These are phyloP conservation scores for Lasioglossum oenotherae DNA, from an alignment of 2,888 invertebrate genomes.

Conservation along the genomic window DNA sequence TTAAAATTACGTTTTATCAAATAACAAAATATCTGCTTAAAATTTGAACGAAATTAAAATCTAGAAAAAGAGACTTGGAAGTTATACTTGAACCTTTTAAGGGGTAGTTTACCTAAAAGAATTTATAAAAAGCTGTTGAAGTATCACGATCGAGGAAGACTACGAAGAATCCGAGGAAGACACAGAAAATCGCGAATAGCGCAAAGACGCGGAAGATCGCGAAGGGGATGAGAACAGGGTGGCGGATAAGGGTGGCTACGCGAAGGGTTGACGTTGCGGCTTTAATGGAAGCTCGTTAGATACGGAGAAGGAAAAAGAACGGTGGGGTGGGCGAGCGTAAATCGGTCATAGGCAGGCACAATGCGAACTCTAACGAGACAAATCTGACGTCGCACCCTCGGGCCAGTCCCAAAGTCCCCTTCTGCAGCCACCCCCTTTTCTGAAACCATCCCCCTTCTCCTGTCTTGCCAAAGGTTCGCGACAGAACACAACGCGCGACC, in stretches of 20 bases:
- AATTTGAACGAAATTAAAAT: neutral
- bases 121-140: neutral
- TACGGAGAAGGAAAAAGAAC: conserved; percentile 45
- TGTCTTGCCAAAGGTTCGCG: conserved; percentile 24
- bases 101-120: neutral
- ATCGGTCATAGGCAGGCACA: conserved; percentile 80
- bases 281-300: conserved; percentile 75
- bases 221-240: neutral
- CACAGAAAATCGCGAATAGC: neutral
- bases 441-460: neutral
- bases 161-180: neutral
- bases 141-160: neutral
- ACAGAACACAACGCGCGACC: conserved; percentile 4
- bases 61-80: neutral
- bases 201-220: neutral
- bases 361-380: conserved; percentile 84
- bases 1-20: neutral
- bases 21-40: neutral
- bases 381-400: conserved; percentile 81
- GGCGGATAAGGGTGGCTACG: conserved; percentile 30
- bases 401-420: conserved; percentile 59
- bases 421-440: conserved; percentile 46
- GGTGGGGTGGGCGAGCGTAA: conserved; percentile 74
- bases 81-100: neutral
- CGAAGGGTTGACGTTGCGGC: conserved; percentile 66